These are phyloP conservation scores for Aproaerema taeniolella DNA, from an alignment of 2,888 invertebrate genomes.

Conservation along the genomic window DNA sequence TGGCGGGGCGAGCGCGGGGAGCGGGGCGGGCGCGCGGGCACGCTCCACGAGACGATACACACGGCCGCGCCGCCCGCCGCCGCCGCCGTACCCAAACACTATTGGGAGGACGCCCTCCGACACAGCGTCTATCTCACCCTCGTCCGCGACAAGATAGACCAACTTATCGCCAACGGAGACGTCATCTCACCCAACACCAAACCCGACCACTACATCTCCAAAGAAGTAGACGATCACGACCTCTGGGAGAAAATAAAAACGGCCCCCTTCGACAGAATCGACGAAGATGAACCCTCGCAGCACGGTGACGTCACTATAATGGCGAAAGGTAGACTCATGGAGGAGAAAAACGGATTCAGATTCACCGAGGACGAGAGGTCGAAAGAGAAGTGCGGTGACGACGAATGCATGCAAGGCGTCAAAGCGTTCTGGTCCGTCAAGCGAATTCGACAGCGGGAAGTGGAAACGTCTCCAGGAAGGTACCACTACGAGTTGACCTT, in stretches of 20 bases:
- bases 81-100: slow-evolving; percentile 54
- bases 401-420: slow-evolving; percentile 70
- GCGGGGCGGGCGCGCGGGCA: slow-evolving; percentile 32
- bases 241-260: slow-evolving; percentile 69
- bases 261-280: slow-evolving; percentile 59
- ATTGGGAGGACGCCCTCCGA: slow-evolving; percentile 82
- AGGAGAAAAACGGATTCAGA: slow-evolving; percentile 65
- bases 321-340: slow-evolving; percentile 80
- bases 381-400: slow-evolving; percentile 49
- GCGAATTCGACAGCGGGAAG: slow-evolving; percentile 80
- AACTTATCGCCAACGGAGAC: slow-evolving; percentile 58
- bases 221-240: slow-evolving; percentile 60
- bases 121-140: slow-evolving; percentile 82
- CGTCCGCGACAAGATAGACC: slow-evolving; percentile 73
- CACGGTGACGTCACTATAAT: slow-evolving; percentile 81
- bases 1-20: slow-evolving; percentile 38
- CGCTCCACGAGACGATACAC: slow-evolving; percentile 41
- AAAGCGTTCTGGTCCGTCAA: slow-evolving; percentile 84
- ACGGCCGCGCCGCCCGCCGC: slow-evolving; percentile 31
- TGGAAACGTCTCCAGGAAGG: slow-evolving; percentile 56
- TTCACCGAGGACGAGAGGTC: slow-evolving; percentile 72
- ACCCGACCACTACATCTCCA: slow-evolving; percentile 35
- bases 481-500: slow-evolving; percentile 82
- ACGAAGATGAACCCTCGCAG: slow-evolving; percentile 60
- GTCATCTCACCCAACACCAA: slow-evolving; percentile 39